A percentile compares a stretch with the other conserved stretches of the same genome.
These are phyloP conservation scores for Helicoverpa armigera DNA, from an alignment of 1,140 invertebrate species.

Conservation along the genomic window DNA sequence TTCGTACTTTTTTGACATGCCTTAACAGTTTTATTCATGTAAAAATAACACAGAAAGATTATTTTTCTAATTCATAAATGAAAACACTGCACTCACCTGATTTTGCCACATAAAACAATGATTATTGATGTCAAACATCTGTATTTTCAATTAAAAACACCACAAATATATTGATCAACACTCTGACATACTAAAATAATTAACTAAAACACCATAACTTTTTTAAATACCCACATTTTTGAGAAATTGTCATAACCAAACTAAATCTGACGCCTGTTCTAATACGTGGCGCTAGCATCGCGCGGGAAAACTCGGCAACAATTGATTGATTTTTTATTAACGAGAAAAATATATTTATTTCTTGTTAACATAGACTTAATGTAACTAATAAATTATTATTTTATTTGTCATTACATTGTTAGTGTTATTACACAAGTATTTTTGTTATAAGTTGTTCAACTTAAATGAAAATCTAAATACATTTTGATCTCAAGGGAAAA, in stretches of 20 bases:
- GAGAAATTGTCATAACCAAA: not conserved
- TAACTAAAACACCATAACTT: conserved; percentile 14
- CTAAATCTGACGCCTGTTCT: not conserved
- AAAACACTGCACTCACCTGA: not conserved
- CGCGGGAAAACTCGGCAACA: conserved; percentile 3
- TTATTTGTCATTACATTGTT: not conserved
- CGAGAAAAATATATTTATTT: not conserved
- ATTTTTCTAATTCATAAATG: not conserved
- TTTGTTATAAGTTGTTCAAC: not conserved
- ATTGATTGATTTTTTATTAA: conserved; percentile 43
- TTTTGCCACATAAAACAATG: not conserved
- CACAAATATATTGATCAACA: conserved; percentile 38
- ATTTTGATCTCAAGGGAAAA: not conserved
- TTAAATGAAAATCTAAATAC: not conserved
- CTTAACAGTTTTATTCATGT: not conserved
- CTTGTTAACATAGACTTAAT: not conserved
- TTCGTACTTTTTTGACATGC: not conserved
- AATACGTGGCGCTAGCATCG: conserved; percentile 31
- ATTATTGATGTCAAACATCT: conserved; percentile 11
- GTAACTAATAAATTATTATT: not conserved
- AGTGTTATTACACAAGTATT: not conserved
- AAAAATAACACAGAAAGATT: too few species aligned
- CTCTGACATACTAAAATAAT: not conserved
- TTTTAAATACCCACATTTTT: conserved; percentile 43
- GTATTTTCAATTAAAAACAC: conserved; percentile 7